phyloP scores from a whole-genome alignment of 2,797 vertebrate species.

The Hafferia zeledoni region DNA sequence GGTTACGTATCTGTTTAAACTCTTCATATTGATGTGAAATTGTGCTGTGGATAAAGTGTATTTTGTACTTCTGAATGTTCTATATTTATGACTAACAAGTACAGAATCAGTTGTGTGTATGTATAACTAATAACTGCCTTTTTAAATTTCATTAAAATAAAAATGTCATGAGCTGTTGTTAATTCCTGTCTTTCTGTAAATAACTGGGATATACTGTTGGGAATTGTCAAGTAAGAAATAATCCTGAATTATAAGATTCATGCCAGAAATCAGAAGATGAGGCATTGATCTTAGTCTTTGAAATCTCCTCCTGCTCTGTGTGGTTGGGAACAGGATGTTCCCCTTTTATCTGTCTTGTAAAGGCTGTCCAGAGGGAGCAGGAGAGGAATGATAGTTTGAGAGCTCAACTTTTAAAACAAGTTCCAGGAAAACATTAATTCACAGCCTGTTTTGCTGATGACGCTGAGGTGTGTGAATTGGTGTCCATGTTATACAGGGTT shows the following conservation, averaged over 20 bases:
- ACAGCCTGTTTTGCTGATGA: background rate
- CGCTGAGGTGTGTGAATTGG: background rate
- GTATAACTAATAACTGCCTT: slow-evolving; percentile 80
- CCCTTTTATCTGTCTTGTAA: background rate
- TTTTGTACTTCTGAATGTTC: slow-evolving; percentile 79
- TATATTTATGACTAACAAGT: slow-evolving; percentile 79
- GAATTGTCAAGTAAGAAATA: background rate
- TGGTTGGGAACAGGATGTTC: background rate
- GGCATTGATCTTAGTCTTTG: background rate
- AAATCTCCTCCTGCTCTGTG: background rate
- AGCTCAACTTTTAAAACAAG: background rate
- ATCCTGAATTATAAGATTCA: background rate
- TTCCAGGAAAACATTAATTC: background rate
- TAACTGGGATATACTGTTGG: background rate
- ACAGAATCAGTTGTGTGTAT: slow-evolving; percentile 74
- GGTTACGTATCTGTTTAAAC: slow-evolving; percentile 61
- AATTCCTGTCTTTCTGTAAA: background rate
- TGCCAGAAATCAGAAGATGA: background rate
- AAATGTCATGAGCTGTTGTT: slow-evolving; percentile 69
- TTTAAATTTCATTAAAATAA: slow-evolving; percentile 81
- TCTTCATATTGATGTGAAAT: slow-evolving; percentile 74
- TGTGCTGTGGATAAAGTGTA: slow-evolving; percentile 77
- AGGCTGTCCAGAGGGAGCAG: background rate
- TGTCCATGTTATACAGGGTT: background rate
- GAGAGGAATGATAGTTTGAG: background rate